phyloP scores from a whole-genome alignment of 2,113 vertebrate genomes.

The Morone chrysops region DNA sequence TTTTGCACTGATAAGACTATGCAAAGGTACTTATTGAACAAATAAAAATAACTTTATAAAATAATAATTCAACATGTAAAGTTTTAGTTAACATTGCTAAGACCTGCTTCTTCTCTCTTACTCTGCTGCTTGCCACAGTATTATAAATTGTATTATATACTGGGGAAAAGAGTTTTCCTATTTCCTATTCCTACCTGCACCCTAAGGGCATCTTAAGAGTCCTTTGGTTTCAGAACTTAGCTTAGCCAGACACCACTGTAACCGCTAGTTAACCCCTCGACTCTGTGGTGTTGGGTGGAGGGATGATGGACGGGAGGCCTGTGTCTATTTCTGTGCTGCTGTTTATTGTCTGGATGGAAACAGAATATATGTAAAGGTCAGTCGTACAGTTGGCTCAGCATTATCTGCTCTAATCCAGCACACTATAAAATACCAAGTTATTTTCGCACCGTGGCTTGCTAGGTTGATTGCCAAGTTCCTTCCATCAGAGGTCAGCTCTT shows the following conservation, averaged over 20 bases:
- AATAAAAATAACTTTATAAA: no score
- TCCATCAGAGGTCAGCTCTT: neutral
- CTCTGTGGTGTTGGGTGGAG: neutral
- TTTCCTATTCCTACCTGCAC: no score
- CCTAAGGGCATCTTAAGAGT: no score
- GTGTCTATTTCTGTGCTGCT: slow-evolving; percentile 1
- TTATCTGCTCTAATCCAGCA: neutral
- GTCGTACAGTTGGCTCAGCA: neutral
- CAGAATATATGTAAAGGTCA: neutral
- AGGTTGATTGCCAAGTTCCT: neutral
- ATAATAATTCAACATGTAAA: no score
- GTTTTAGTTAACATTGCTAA: no score
- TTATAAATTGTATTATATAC: no score
- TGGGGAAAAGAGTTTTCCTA: no score
- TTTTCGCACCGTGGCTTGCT: neutral
- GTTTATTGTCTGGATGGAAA: neutral
- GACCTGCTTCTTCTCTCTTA: no score
- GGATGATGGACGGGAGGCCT: neutral
- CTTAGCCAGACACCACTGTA: neutral
- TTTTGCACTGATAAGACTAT: no score
- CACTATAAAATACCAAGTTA: neutral
- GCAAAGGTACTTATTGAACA: no score
- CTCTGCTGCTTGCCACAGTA: no score
- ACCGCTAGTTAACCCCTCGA: neutral
- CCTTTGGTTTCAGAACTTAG: neutral